phyloP scores from a whole-genome alignment of 2,113 vertebrate genomes.

The Ictidomys tridecemlineatus region DNA sequence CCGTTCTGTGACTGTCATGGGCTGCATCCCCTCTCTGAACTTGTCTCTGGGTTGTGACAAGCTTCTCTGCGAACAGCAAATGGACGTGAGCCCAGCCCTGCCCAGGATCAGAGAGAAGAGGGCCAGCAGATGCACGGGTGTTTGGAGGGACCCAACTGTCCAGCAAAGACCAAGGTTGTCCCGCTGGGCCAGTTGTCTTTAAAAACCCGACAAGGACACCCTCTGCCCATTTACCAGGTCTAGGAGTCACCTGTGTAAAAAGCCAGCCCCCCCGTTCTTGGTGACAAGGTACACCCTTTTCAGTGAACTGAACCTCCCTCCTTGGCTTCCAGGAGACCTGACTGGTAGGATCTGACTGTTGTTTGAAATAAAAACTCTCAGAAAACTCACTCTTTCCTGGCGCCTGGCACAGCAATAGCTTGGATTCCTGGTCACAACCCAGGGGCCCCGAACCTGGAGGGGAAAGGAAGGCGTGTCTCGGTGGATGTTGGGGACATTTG shows the following conservation, averaged over 20 bases:
- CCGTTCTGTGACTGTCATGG: rapidly evolving
- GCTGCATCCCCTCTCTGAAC: neutral
- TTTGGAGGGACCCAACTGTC: neutral
- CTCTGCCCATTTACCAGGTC: neutral
- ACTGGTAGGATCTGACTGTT: neutral
- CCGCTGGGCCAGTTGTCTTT: rapidly evolving
- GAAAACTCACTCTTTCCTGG: neutral
- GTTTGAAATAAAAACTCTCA: constrained; percentile 75
- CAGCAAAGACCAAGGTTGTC: rapidly evolving
- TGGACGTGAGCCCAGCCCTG: neutral
- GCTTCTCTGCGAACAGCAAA: neutral
- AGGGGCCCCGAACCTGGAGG: neutral
- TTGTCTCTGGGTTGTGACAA: neutral
- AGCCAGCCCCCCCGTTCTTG: neutral
- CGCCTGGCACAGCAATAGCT: neutral
- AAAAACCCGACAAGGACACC: neutral
- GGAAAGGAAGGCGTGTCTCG: rapidly evolving
- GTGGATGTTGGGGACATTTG: neutral
- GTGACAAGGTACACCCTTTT: neutral
- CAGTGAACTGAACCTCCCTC: neutral
- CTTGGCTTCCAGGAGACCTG: neutral
- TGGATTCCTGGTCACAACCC: neutral
- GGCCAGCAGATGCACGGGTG: neutral
- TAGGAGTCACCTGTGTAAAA: rapidly evolving
- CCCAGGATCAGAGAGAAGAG: neutral